Base-by-base conservation (phyloP, 53 echinoderm and acorn worm species). In the Echinometra lucunter region DNA sequence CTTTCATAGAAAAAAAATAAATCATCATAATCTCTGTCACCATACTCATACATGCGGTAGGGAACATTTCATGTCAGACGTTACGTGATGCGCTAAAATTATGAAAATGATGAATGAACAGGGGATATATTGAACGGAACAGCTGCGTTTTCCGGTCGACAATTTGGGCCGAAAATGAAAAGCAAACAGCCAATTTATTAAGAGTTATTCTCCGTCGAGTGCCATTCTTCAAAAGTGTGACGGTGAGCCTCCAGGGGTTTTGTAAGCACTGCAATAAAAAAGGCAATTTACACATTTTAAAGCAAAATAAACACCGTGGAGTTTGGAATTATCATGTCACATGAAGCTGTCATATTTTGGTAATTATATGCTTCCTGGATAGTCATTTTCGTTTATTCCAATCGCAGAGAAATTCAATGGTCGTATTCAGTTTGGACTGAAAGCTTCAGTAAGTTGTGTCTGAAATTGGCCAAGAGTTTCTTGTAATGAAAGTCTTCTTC, bases 261-360 rank as follows among this genome's bases (percentile, higher is more conserved):
- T 60, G 60, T 57, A 89, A 89, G 89, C 44, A 0, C 47, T 12
- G 89, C 60, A 89, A 89, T 89, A 60, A 89, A 58, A n/a, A 67
- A 91, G 45, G 44, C 63, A 91, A 91, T 91, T 91, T 91, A 44
- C 66, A 91, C 45, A 58, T 44, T 91, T 69, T n/a, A 66, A 91
- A 91, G 91, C 17, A 91, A 91, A 91, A 91, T 69, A 91, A 91
- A 91, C 91, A 91, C 72, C 45, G 66, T 70, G 91, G 91, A 89
- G 89, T 89, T 83, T 58, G 63, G 37, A 89, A 89, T 89, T 57
- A 89, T 89, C 89, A 57, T 38, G 89, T 89, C 89, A 89, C 19
- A 12, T 58, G 28, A 21, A 60, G 34, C 60, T 58, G 89, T 89
- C 89, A 89, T 37, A 89, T 9, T 11, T 32, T 28, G 49, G 45